phyloP scores from a whole-genome alignment of 2,888 invertebrate genomes.

The Chaitophorus viminalis region DNA sequence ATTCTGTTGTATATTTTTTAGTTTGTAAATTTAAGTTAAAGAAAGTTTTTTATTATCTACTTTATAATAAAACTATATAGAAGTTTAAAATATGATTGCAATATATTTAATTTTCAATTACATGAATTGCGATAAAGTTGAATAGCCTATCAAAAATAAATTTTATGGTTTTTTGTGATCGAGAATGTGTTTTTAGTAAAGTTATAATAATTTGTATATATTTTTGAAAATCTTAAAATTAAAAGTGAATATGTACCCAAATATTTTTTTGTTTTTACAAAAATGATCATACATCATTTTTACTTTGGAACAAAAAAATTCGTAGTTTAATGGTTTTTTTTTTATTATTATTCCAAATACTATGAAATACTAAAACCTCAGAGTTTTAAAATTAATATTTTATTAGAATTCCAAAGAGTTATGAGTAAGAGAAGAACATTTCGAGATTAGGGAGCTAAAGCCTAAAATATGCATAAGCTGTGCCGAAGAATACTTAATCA shows the following conservation, averaged over 20 bases:
- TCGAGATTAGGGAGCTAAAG: conserved; percentile 37
- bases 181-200: neutral
- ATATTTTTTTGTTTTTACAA: neutral
- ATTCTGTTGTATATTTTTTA: neutral
- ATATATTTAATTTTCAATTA: neutral
- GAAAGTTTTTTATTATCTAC: too few species aligned
- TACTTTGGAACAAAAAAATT: neutral
- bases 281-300: neutral
- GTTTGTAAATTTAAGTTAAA: too few species aligned
- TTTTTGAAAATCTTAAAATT: neutral
- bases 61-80: neutral
- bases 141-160: neutral
- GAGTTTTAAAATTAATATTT: conserved; percentile 48
- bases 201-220: neutral
- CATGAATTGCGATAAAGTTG: neutral
- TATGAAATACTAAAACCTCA: neutral
- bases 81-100: neutral
- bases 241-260: too few species aligned
- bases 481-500: conserved; percentile 41
- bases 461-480: conserved; percentile 26
- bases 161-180: neutral
- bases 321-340: conserved; percentile 7
- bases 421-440: conserved; percentile 13
- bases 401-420: conserved; percentile 17
- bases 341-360: conserved; percentile 23